These are phyloP conservation scores for Formicarius rufipectus DNA, from an alignment of 2,113 vertebrate genomes.

Conservation along the genomic window DNA sequence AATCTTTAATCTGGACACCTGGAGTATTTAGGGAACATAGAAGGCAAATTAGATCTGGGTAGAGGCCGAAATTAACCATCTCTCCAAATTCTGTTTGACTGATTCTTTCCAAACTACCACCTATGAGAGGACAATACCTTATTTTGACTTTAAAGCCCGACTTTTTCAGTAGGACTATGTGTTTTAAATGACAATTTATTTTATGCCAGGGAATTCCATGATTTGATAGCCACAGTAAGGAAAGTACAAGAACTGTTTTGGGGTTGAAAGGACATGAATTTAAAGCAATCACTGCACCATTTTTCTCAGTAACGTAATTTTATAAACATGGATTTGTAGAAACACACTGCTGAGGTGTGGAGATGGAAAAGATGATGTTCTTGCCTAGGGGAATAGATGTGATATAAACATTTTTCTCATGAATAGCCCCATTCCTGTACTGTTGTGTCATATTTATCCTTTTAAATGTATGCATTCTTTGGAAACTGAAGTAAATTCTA, in stretches of 20 bases:
- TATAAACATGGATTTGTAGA: not conserved
- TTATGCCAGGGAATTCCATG: not conserved
- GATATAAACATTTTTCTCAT: not conserved
- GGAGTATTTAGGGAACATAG: not conserved
- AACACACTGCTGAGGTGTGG: not conserved
- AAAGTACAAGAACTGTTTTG: not conserved
- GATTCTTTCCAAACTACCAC: not conserved
- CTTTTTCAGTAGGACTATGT: not conserved
- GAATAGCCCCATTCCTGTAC: not conserved
- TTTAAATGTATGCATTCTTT: not conserved
- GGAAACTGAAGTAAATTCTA: not conserved
- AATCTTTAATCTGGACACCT: not conserved
- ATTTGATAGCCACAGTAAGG: not conserved
- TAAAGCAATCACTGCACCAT: not conserved
- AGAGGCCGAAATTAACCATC: not conserved
- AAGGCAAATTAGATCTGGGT: not conserved
- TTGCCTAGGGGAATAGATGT: not conserved
- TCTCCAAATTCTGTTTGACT: not conserved
- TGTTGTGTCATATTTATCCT: not conserved
- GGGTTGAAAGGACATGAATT: not conserved
- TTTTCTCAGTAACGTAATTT: not conserved
- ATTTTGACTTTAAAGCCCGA: not conserved
- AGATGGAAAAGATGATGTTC: not conserved
- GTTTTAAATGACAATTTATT: not conserved
- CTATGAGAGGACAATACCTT: not conserved